phyloP scores from a whole-genome alignment of 2,888 invertebrate genomes.

The Pocota personata region DNA sequence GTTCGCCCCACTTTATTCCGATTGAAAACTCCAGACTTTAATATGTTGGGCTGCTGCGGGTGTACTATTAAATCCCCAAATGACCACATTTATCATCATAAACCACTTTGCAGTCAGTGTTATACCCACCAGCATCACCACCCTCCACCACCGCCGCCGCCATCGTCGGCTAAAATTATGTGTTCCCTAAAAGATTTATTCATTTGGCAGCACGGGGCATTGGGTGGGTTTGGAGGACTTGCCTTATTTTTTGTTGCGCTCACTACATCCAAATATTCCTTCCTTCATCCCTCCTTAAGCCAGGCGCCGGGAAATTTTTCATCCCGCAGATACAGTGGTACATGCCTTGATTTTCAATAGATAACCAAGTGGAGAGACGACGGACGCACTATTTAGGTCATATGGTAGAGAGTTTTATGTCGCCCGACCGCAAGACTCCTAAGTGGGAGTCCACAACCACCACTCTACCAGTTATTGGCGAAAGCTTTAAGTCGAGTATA shows the following conservation, averaged over 20 bases:
- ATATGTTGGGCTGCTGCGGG: slow-evolving; percentile 15
- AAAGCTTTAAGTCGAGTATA: slow-evolving; percentile 48
- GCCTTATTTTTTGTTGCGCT: background rate
- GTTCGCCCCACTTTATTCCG: background rate
- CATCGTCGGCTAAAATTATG: slow-evolving; percentile 26
- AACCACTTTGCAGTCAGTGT: slow-evolving; percentile 47
- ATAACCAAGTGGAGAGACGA: background rate
- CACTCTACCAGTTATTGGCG: slow-evolving; percentile 2
- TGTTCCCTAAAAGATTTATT: slow-evolving; percentile 52
- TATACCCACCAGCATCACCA: slow-evolving; percentile 7
- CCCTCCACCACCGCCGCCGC: background rate
- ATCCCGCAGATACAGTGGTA: slow-evolving; percentile 25
- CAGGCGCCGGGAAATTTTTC: slow-evolving; percentile 6
- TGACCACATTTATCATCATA: slow-evolving; percentile 56
- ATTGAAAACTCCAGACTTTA: slow-evolving; percentile 23
- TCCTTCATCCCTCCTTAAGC: slow-evolving; percentile 12
- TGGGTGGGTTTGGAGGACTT: background rate
- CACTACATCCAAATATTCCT: background rate
- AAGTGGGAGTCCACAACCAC: background rate
- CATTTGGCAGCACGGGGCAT: slow-evolving; percentile 20
- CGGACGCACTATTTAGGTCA: slow-evolving; percentile 19
- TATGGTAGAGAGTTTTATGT: background rate
- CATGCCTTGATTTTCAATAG: slow-evolving; percentile 52
- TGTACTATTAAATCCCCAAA: slow-evolving; percentile 26
- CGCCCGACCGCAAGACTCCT: background rate